These are phyloP conservation scores for Nestor notabilis DNA, from an alignment of 2,113 vertebrate genomes.

Conservation along the genomic window DNA sequence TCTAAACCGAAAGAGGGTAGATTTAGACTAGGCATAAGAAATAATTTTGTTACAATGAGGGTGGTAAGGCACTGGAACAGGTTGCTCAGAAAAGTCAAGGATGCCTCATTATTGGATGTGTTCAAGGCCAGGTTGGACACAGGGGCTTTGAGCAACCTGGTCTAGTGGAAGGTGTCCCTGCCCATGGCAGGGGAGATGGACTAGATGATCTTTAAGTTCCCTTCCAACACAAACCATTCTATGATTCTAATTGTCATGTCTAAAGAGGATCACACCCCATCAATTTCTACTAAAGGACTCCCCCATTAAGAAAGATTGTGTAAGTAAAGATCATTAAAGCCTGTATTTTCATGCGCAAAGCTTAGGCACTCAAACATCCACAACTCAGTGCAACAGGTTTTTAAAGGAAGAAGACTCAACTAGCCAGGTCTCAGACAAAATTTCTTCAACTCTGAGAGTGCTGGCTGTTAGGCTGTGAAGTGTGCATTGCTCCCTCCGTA, in stretches of 20 bases:
- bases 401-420: neutral
- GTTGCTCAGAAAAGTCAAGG: neutral
- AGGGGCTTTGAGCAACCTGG: neutral
- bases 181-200: neutral
- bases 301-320: neutral
- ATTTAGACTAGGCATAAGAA: neutral
- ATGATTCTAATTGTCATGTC: neutral
- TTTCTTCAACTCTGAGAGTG: neutral
- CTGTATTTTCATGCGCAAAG: neutral
- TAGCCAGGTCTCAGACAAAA: neutral
- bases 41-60: neutral
- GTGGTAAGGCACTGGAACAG: neutral
- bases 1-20: neutral
- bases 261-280: neutral
- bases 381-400: neutral
- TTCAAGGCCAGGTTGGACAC: neutral
- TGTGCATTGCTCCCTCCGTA: neutral
- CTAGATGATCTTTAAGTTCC: neutral
- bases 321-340: neutral
- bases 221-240: neutral
- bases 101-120: rapidly evolving
- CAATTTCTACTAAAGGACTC: neutral
- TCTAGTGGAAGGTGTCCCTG: neutral
- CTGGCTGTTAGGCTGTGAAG: neutral
- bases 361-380: neutral